Percentiles rank a stretch among this genome's conserved stretches.
Conservation (phyloP, 1,140 invertebrate genomes). For the Hetaerina americana region DNA sequence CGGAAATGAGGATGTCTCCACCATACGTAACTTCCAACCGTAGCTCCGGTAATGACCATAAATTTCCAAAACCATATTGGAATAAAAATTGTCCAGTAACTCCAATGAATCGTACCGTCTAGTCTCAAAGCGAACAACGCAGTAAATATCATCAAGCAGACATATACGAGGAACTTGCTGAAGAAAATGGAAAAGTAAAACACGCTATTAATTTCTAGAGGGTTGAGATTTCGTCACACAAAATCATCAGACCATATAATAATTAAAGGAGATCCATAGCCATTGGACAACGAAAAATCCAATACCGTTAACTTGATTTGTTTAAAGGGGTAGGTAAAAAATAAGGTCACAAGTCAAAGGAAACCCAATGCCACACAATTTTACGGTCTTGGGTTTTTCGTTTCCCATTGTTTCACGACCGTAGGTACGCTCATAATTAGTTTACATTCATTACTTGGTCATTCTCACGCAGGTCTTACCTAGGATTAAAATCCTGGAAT, state of each 20-base stretch:
- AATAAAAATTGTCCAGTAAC: conserved; percentile 86
- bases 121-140: conserved; percentile 76
- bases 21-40: conserved; percentile 86
- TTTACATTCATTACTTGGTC: conserved; percentile 4
- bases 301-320: background rate
- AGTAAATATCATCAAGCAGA: conserved; percentile 81
- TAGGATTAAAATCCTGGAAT: conserved; percentile 86
- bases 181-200: conserved; percentile 28
- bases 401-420: too few relatives aligned
- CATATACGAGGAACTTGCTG: conserved; percentile 94
- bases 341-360: background rate
- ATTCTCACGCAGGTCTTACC: conserved; percentile 37
- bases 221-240: too few relatives aligned
- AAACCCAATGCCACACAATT: background rate
- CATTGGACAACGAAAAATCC: background rate
- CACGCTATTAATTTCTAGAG: background rate
- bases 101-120: conserved; percentile 79
- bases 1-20: conserved; percentile 86
- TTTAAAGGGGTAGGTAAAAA: background rate
- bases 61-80: conserved; percentile 96
- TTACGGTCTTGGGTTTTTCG: too few relatives aligned
- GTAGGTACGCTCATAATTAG: too few relatives aligned
- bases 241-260: background rate
- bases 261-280: conserved; percentile 1
- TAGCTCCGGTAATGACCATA: conserved; percentile 76